Evolutionary conservation across 2,797 vertebrate species (phyloP).

Genomic region (Nannoperca australis): DNA sequence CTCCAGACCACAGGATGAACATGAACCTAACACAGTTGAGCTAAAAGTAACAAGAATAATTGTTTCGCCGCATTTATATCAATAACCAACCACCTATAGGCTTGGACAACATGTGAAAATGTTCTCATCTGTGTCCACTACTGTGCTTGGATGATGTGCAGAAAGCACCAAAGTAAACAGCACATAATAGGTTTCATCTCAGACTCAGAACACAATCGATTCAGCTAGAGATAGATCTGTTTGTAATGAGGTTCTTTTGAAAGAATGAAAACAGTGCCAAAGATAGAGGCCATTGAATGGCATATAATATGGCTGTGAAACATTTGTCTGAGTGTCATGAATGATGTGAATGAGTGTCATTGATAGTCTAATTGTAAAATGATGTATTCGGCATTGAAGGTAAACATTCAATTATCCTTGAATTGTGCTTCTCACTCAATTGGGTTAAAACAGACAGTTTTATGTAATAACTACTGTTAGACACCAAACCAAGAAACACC

Average conservation of each 20-base stretch:
- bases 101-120: conserved; percentile 14
- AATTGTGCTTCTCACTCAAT: not conserved
- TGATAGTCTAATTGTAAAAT: conserved; percentile 3
- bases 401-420: not conserved
- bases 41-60: conserved; percentile 26
- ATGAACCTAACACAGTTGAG: not conserved
- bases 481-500: conserved; percentile 34
- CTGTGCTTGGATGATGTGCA: conserved; percentile 28
- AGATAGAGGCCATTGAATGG: conserved; percentile 20
- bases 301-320: not conserved
- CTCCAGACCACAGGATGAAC: conserved; percentile 18
- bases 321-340: conserved; percentile 7
- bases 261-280: not conserved
- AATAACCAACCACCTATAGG: not conserved
- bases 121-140: conserved; percentile 5
- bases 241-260: conserved; percentile 20
- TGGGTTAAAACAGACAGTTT: not conserved
- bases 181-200: conserved; percentile 23
- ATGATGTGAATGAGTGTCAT: not conserved
- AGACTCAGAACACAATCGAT: not conserved
- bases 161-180: conserved; percentile 33
- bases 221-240: conserved; percentile 15
- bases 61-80: conserved; percentile 22
- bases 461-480: conserved; percentile 13
- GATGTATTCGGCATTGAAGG: not conserved